Evolutionary conservation across 2,113 vertebrate genomes (phyloP).

Genomic region (Malurus cyaneus): DNA sequence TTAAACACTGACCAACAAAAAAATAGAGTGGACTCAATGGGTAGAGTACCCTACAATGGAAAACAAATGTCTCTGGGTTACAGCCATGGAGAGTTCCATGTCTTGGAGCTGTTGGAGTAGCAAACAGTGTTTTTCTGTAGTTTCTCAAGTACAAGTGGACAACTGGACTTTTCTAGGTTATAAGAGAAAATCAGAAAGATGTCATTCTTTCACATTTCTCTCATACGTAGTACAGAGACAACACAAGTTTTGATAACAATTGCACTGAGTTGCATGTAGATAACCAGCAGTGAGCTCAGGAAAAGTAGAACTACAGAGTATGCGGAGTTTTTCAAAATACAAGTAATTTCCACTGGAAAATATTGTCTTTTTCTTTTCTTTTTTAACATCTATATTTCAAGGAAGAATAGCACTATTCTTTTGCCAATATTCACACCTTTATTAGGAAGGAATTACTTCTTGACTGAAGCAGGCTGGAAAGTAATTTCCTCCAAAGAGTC

Average conservation of each 20-base stretch:
- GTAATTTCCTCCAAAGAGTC: background rate
- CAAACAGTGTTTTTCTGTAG: background rate
- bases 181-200: background rate
- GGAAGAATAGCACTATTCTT: background rate
- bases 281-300: background rate
- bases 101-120: background rate
- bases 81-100: background rate
- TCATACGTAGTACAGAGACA: background rate
- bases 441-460: background rate
- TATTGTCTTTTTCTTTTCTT: background rate
- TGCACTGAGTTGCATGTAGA: background rate
- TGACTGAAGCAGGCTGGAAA: background rate
- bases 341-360: background rate
- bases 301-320: background rate
- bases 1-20: slow-evolving; percentile 57
- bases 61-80: background rate
- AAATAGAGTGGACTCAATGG: background rate
- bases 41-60: slow-evolving; percentile 6
- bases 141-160: background rate
- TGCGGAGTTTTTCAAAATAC: background rate
- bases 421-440: background rate
- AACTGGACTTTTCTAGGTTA: background rate
- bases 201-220: background rate
- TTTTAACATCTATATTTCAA: background rate
- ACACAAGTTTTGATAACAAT: background rate